phyloP scores from a whole-genome alignment of 2,888 invertebrate species.

The Heliconius cydno region DNA sequence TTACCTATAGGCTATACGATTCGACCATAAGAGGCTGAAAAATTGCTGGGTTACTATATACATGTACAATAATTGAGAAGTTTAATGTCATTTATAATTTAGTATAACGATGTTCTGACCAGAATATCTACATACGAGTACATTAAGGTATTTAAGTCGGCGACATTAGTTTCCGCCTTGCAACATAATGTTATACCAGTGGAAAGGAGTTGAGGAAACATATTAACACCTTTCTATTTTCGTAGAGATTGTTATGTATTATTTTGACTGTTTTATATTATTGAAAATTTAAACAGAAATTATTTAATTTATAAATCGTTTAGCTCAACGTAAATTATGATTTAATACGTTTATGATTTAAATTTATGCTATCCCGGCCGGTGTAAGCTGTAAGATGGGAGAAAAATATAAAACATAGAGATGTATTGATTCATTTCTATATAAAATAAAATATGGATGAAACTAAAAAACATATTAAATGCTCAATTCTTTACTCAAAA shows the following conservation, averaged over 20 bases:
- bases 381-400: background rate
- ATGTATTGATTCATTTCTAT: background rate
- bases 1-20: no score
- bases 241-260: background rate
- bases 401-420: background rate
- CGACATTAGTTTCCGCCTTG: background rate
- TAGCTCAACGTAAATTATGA: background rate
- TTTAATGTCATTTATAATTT: background rate
- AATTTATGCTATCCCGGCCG: background rate
- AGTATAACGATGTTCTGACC: background rate
- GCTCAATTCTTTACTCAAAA: background rate
- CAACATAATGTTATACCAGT: background rate
- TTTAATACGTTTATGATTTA: no score
- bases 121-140: background rate
- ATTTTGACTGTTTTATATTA: background rate
- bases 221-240: background rate
- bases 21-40: no score
- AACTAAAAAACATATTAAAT: background rate
- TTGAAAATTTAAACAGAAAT: background rate
- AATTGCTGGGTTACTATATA: no score
- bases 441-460: background rate
- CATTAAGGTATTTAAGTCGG: background rate
- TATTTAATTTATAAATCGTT: background rate
- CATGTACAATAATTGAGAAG: no score
- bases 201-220: background rate